Evolutionary conservation across 2,888 invertebrate species (phyloP).

Genomic region (Amphipoea lucens): DNA sequence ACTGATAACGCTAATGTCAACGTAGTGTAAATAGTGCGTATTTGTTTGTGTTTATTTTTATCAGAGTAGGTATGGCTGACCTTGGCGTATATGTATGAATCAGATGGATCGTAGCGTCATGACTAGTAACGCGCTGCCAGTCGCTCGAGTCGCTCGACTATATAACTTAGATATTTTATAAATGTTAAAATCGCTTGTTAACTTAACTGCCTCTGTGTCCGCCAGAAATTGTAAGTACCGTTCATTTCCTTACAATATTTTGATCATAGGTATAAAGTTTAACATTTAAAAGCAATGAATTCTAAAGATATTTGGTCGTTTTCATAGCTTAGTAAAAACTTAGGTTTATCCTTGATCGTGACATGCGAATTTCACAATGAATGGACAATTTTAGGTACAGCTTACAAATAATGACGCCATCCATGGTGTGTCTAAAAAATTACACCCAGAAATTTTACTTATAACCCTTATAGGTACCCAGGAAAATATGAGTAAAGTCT

Average conservation of each 20-base stretch:
- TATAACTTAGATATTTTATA: not conserved
- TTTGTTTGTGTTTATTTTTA: conserved; percentile 70
- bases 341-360: conserved; percentile 46
- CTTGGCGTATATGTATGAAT: conserved; percentile 65
- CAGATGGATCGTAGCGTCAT: conserved; percentile 54
- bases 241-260: not conserved
- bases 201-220: conserved; percentile 67
- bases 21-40: conserved; percentile 17
- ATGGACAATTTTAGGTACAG: conserved; percentile 2
- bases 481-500: no score
- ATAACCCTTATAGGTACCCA: no score
- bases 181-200: conserved; percentile 78
- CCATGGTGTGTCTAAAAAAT: no score
- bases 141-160: conserved; percentile 54
- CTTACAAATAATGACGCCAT: no score
- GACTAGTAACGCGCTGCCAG: conserved; percentile 67
- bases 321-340: conserved; percentile 6
- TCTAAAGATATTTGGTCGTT: not conserved
- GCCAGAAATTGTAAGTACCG: conserved; percentile 76
- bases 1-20: conserved; percentile 42
- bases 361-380: conserved; percentile 49
- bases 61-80: conserved; percentile 60
- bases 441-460: no score
- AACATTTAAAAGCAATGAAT: not conserved
- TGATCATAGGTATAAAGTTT: not conserved